These are phyloP conservation scores for Micromys minutus DNA, from an alignment of 2,113 vertebrate species.

Conservation along the genomic window DNA sequence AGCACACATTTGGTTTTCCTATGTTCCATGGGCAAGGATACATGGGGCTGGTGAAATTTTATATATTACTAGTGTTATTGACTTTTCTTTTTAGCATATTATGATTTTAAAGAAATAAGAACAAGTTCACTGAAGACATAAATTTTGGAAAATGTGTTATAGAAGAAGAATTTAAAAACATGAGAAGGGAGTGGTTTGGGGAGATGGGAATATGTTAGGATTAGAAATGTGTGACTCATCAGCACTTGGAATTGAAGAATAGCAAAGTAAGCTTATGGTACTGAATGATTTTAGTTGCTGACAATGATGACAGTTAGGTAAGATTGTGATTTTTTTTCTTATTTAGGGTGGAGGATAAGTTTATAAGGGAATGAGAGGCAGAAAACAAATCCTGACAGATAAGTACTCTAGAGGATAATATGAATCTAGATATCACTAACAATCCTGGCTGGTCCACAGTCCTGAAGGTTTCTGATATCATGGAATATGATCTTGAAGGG, in stretches of 20 bases:
- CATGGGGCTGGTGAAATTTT: not conserved
- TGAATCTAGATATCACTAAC: not conserved
- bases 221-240: not conserved
- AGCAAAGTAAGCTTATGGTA: not conserved
- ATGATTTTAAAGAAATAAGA: not conserved
- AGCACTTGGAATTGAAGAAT: not conserved
- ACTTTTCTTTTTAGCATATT: not conserved
- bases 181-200: not conserved
- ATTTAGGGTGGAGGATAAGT: not conserved
- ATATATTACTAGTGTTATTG: not conserved
- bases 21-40: not conserved
- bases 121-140: not conserved
- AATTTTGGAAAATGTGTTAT: not conserved
- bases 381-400: not conserved
- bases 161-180: not conserved
- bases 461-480: not conserved
- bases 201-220: not conserved
- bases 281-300: not conserved
- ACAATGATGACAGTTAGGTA: not conserved
- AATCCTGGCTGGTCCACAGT: not conserved
- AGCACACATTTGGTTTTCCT: not conserved
- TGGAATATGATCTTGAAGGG: not conserved
- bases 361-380: not conserved
- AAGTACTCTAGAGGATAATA: not conserved
- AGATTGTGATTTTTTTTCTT: not conserved